These are phyloP conservation scores for Coregonus sp. DNA, from an alignment of 2,797 vertebrate genomes.

Conservation along the genomic window DNA sequence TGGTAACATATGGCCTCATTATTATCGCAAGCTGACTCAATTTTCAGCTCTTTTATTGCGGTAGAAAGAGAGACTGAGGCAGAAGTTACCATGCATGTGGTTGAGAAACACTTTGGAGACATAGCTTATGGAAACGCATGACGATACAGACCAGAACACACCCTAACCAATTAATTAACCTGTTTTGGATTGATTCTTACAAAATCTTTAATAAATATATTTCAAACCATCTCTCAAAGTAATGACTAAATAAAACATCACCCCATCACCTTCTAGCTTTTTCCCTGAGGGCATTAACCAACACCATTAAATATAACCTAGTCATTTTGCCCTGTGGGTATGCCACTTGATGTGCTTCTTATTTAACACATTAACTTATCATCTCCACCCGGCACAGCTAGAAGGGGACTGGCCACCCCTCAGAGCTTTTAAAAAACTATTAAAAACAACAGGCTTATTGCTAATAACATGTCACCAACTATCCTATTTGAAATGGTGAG, in stretches of 20 bases:
- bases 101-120: not conserved
- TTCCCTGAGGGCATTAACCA: not conserved
- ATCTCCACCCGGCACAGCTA: too few relatives aligned
- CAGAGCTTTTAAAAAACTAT: not conserved
- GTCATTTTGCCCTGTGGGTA: not conserved
- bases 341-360: not conserved
- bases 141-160: not conserved
- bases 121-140: not conserved
- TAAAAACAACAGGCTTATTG: not conserved
- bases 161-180: not conserved
- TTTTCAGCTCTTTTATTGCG: not conserved
- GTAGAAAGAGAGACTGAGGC: constrained; percentile 6
- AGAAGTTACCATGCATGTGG: not conserved
- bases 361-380: not conserved
- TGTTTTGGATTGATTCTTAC: not conserved
- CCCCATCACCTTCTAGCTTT: not conserved
- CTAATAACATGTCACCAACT: not conserved
- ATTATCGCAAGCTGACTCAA: constrained; percentile 33
- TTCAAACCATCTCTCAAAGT: not conserved
- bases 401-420: too few relatives aligned
- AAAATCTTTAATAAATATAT: not conserved
- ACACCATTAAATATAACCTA: not conserved
- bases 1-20: constrained; percentile 63
- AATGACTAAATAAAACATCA: not conserved
- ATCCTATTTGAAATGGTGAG: not conserved